Base-by-base conservation (phyloP, 2,113 vertebrate genomes). In the Hiodon tergisus region DNA sequence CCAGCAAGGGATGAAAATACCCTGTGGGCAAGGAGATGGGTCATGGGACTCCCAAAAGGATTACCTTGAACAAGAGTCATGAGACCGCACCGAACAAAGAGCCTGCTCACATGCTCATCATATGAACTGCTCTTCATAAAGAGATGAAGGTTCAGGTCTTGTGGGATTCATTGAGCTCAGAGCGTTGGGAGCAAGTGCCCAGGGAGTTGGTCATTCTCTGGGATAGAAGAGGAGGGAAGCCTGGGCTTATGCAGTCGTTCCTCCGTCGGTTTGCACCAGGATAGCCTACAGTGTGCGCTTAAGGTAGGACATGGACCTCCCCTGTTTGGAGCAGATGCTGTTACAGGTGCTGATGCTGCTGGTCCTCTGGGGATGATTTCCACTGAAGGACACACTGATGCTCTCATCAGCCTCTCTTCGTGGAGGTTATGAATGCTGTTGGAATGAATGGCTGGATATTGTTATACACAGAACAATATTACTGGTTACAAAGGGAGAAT, bases 31-130 rank as follows among this genome's bases (percentile, higher is more conserved):
- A 87, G 88, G 87, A 91, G 91, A 85, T 82, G 89, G 93, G 92
- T 98, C 96, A 97, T 90, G 93, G 89, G 96, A 93, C 93, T 91
- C 88, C 90, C 88, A 88, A 90, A 94, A 93, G 94, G 94, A 93
- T 94, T 90, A 93, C 93, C 94, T 95, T 94, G 89, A 91, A 93
- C 83, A 92, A 86, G 88, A 94, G 92, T 98, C 96, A 96, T 94
- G 92, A 90, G 96, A 93, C 90, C 88, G 52, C 80, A 84, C 84
- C 78, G 86, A 92, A 92, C 92, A 93, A 92, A 91, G 90, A 86
- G 84, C 89, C 79, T 85, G 84, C 93, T 98, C 94, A 97, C 93
- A 93, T 95, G 94, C 91, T 94, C 87, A 90, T 94, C 95, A 94
- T 93, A 94, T 91, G 95, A 95, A 88, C 84, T 72, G 85, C 87